Conservation (phyloP, 2,888 invertebrate genomes). For the Cyaniris semiargus region DNA sequence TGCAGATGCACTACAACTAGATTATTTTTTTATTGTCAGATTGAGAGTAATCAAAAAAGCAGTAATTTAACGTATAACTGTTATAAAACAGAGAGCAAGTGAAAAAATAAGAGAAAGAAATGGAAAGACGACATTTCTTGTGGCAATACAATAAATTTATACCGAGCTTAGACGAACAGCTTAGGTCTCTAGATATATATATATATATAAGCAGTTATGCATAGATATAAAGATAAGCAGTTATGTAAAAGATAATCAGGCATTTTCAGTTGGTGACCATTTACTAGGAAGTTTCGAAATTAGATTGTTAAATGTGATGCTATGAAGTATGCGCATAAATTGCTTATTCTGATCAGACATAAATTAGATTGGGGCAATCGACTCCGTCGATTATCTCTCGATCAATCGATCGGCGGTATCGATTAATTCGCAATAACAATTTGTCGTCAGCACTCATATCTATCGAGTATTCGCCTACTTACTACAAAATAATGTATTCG, state of each 20-base stretch:
- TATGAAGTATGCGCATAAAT: not conserved
- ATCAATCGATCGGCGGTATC: constrained; percentile 54
- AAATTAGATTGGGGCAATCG: constrained; percentile 23
- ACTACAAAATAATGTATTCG: constrained; percentile 72
- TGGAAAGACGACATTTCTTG: too few relatives aligned
- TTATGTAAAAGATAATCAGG: not conserved
- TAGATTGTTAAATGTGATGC: not conserved
- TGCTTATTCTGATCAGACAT: constrained; percentile 16
- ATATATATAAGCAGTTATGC: not conserved
- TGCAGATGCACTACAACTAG: not conserved
- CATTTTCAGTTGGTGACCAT: not conserved
- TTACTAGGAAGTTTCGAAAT: not conserved
- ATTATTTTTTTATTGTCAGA: not conserved
- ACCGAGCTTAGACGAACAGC: not conserved
- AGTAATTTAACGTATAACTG: not conserved
- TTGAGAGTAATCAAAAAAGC: not conserved
- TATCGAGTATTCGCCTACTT: constrained; percentile 69
- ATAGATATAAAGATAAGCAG: too few relatives aligned
- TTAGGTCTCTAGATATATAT: not conserved
- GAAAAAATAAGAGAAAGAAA: too few relatives aligned
- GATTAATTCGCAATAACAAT: constrained; percentile 76
- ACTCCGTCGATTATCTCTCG: constrained; percentile 43
- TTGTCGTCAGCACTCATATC: constrained; percentile 72
- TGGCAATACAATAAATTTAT: too few relatives aligned
- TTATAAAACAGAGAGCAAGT: not conserved